Evolutionary conservation across 2,888 invertebrate species (phyloP).

Genomic region (Mechanitis mazaeus): DNA sequence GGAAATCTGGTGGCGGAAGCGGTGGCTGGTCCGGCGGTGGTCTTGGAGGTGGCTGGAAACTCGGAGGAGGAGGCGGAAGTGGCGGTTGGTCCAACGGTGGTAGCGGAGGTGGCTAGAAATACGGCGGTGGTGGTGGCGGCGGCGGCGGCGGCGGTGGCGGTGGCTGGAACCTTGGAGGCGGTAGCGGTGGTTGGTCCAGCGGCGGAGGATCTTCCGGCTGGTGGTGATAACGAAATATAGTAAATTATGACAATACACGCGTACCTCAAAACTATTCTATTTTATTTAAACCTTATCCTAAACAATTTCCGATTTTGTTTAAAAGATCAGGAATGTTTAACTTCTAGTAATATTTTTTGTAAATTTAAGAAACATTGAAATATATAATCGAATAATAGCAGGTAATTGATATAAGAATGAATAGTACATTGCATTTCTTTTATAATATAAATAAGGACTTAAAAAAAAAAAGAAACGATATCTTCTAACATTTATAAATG

Average conservation of each 20-base stretch:
- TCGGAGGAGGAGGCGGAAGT: slow-evolving; percentile 36
- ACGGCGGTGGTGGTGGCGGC: slow-evolving; percentile 34
- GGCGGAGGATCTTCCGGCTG: slow-evolving; percentile 54
- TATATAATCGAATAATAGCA: too few relatives aligned
- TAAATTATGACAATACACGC: slow-evolving; percentile 53
- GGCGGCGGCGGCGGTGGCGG: slow-evolving; percentile 44
- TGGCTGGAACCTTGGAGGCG: slow-evolving; percentile 45
- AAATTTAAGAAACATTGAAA: too few relatives aligned
- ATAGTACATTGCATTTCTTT: too few relatives aligned
- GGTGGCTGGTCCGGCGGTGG: slow-evolving; percentile 32
- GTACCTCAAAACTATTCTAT: slow-evolving; percentile 45
- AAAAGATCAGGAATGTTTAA: not conserved
- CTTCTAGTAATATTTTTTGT: not conserved
- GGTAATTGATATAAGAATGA: too few relatives aligned
- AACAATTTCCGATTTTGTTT: not conserved
- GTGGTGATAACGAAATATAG: slow-evolving; percentile 49
- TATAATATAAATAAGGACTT: too few relatives aligned
- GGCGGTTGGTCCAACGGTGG: slow-evolving; percentile 36
- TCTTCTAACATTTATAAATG: too few relatives aligned
- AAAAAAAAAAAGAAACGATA: too few relatives aligned
- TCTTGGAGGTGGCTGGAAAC: slow-evolving; percentile 31
- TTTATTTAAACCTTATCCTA: slow-evolving; percentile 11
- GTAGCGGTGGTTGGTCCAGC: slow-evolving; percentile 35
- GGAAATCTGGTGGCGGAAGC: slow-evolving; percentile 25
- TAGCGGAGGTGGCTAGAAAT: slow-evolving; percentile 30